These are phyloP conservation scores for Nemopilema nomurai DNA, from an alignment of 30 jellyfish, hydroid and myxozoan genomes.

Conservation along the genomic window DNA sequence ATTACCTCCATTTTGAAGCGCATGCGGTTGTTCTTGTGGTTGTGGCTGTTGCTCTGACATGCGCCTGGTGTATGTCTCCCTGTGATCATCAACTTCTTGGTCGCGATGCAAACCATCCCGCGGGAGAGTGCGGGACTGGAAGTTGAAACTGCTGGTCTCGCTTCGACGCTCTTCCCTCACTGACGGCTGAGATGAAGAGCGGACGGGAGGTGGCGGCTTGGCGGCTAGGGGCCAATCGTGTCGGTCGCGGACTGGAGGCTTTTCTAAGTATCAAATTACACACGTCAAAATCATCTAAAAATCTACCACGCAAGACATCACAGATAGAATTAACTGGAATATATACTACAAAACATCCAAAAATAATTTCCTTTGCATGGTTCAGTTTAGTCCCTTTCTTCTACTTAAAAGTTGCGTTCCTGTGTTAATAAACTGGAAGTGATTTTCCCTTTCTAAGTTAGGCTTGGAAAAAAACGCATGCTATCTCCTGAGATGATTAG, in stretches of 20 bases:
- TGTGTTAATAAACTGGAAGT: too few species aligned
- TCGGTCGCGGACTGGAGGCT: conserved; percentile 32
- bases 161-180: conserved; percentile 27
- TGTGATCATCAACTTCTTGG: conserved; percentile 1
- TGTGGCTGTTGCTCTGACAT: background rate
- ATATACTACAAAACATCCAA: background rate
- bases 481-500: too few species aligned
- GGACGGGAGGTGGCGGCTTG: conserved; percentile 64
- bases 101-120: conserved; percentile 54
- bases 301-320: background rate
- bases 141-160: conserved; percentile 19
- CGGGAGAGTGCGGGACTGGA: conserved; percentile 59
- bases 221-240: conserved; percentile 51
- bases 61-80: background rate
- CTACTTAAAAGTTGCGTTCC: too few species aligned
- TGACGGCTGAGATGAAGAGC: conserved; percentile 68
- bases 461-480: too few species aligned
- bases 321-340: too few species aligned
- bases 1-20: conserved; percentile 15
- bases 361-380: background rate
- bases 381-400: too few species aligned
- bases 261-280: background rate
- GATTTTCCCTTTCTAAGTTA: too few species aligned
- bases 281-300: background rate
- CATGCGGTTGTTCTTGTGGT: conserved; percentile 3